phyloP scores from a whole-genome alignment of 2,888 invertebrate species.

The Sarcophaga subvicina region DNA sequence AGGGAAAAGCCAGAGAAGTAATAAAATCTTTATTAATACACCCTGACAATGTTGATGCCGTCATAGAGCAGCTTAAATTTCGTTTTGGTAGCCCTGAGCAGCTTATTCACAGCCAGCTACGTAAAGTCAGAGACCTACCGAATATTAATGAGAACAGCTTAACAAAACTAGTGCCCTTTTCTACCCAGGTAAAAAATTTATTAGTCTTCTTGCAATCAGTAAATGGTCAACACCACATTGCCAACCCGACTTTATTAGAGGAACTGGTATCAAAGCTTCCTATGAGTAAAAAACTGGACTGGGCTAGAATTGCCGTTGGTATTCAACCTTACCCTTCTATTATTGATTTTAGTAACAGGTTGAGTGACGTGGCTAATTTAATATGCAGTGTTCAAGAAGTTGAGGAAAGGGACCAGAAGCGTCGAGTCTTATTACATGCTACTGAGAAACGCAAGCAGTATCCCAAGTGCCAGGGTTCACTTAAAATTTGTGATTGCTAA shows the following conservation, averaged over 20 bases:
- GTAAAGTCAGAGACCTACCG: constrained; percentile 29
- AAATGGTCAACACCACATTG: constrained; percentile 62
- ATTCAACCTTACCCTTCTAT: constrained; percentile 18
- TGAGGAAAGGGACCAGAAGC: constrained; percentile 7
- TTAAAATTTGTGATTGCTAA: constrained; percentile 21
- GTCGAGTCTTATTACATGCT: neutral
- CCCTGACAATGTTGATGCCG: too few species aligned
- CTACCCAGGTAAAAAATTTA: neutral
- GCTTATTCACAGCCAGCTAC: constrained; percentile 60
- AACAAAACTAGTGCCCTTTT: neutral
- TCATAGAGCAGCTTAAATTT: too few species aligned
- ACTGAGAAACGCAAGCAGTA: neutral
- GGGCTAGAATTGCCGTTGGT: constrained; percentile 26
- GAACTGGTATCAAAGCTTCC: constrained; percentile 61
- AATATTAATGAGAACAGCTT: too few species aligned
- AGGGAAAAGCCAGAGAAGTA: too few species aligned
- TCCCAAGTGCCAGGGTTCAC: constrained; percentile 10
- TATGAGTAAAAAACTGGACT: constrained; percentile 31
- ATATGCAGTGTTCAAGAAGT: neutral
- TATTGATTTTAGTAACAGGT: constrained; percentile 2
- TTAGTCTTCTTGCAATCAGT: constrained; percentile 29
- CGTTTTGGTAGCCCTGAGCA: constrained; percentile 41
- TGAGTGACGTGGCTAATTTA: constrained; percentile 13
- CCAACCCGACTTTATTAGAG: constrained; percentile 57
- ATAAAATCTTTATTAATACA: too few species aligned